Conservation (phyloP, 2,888 invertebrate species). For the Anoncus sp. region DNA sequence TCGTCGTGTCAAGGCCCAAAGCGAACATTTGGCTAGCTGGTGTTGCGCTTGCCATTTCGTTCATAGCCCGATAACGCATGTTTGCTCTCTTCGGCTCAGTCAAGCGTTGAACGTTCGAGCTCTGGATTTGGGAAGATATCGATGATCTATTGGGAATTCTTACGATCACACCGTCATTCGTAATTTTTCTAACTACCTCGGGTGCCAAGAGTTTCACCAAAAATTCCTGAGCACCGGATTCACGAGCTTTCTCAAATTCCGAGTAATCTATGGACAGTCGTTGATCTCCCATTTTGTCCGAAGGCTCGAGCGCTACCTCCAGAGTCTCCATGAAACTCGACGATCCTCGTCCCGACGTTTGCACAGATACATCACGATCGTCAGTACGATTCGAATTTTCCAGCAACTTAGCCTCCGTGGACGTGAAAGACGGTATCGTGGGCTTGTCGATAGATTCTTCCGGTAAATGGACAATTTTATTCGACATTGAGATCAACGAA, state of each 20-base stretch:
- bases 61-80: background rate
- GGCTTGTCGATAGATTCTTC: too few species aligned
- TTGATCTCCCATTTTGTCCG: constrained; percentile 16
- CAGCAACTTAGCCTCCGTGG: background rate
- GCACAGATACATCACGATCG: background rate
- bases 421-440: too few species aligned
- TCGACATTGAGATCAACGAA: too few species aligned
- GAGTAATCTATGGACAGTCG: constrained; percentile 32
- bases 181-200: constrained; percentile 56
- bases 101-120: constrained; percentile 3
- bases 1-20: background rate
- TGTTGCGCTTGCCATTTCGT: background rate
- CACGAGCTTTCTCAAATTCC: constrained; percentile 38
- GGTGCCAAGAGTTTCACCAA: constrained; percentile 59
- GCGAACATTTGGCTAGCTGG: background rate
- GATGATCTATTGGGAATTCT: constrained; percentile 40
- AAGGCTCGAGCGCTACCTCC: constrained; percentile 21
- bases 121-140: background rate
- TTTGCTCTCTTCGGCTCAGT: background rate
- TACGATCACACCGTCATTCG: constrained; percentile 57
- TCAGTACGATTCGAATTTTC: background rate
- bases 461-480: too few species aligned
- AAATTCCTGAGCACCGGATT: constrained; percentile 56
- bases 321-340: constrained; percentile 14
- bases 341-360: background rate